Base-by-base conservation (phyloP, 2,888 invertebrate genomes). In the Campoletis raptor region DNA sequence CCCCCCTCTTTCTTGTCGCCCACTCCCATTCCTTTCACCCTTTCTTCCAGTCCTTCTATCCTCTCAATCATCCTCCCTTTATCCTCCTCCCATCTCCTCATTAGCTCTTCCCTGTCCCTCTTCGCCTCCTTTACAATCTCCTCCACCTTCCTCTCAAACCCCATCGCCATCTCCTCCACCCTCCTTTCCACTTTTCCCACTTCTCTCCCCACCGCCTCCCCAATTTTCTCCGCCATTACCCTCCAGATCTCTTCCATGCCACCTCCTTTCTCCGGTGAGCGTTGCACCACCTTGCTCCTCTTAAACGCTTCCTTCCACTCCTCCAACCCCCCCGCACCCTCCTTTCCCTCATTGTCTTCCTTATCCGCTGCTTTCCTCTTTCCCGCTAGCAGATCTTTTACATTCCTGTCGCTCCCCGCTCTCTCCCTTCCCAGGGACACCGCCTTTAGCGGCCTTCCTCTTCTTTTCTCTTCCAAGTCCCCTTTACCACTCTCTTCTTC, bases 311-410 rank as follows among this genome's bases (percentile, higher is more conserved):
- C 15, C 45, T 10, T 48, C 45, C 45, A 48, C 8, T 48, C 45
- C 45, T 15, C 45, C 10, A 1, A 7, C 12, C 45, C 12, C 10
- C 9, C 40, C 40, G 40, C 5, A 40, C 6, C 45, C 0, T 48
- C 45, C 10, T 48, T 15, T 3, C 45, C 45, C 3, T 48, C 45
- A 10, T n/a, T n/a, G n/a, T n/a, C n/a, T n/a, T n/a, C n/a, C n/a
- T 12, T 15, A 15, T 48, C 45, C 15, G 10, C 4, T 4, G 12
- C 45, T 3, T 48, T 83, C 80, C 85, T 80, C 67, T 83, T 54
- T n/a, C 67, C 76, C 30, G 52, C 76, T 45, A 69, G 37, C 40
- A 45, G 15, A 48, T 48, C 45, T 48, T 15, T 48, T 48, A 48
- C 1, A 48, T 48, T 48, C 12, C 45, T 12, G 1, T 48, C 45